Evolutionary conservation across 2,888 invertebrate species (phyloP).

Genomic region (Synanthedon formicaeformis): DNA sequence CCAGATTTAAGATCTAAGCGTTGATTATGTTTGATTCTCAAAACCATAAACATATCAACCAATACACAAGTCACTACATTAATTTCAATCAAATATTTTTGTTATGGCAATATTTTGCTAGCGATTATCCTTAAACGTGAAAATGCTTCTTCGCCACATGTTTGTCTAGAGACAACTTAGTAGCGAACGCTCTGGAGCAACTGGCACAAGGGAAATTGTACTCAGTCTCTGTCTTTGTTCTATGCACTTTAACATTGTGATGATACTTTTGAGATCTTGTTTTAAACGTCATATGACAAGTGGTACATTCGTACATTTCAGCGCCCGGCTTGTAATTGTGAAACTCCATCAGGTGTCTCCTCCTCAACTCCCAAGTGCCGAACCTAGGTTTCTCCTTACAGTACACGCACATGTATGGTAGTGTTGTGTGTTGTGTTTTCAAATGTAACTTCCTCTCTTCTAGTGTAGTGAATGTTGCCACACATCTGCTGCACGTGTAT

Average conservation of each 20-base stretch:
- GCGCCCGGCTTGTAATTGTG: conserved; percentile 58
- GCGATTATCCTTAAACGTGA: conserved; percentile 28
- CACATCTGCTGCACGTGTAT: conserved; percentile 52
- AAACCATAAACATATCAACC: too few relatives aligned
- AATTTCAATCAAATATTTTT: too few relatives aligned
- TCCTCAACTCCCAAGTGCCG: conserved; percentile 54
- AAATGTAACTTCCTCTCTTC: conserved; percentile 53
- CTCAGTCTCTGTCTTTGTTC: conserved; percentile 54
- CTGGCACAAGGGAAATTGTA: conserved; percentile 59
- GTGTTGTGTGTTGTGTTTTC: conserved; percentile 50
- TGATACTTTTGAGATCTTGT: conserved; percentile 60
- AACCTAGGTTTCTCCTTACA: conserved; percentile 60
- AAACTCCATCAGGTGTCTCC: conserved; percentile 55
- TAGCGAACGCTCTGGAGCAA: conserved; percentile 62
- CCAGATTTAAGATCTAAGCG: too few relatives aligned
- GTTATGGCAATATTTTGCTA: not conserved
- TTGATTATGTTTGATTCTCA: too few relatives aligned
- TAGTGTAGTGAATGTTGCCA: conserved; percentile 50
- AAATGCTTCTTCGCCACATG: conserved; percentile 69
- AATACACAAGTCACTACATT: too few relatives aligned
- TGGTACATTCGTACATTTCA: conserved; percentile 58
- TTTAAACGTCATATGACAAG: conserved; percentile 60
- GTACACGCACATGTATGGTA: conserved; percentile 56
- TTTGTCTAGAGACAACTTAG: conserved; percentile 63
- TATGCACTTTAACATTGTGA: conserved; percentile 55